Base-by-base conservation (phyloP, 2,113 vertebrate genomes). In the Aplodontia rufa region DNA sequence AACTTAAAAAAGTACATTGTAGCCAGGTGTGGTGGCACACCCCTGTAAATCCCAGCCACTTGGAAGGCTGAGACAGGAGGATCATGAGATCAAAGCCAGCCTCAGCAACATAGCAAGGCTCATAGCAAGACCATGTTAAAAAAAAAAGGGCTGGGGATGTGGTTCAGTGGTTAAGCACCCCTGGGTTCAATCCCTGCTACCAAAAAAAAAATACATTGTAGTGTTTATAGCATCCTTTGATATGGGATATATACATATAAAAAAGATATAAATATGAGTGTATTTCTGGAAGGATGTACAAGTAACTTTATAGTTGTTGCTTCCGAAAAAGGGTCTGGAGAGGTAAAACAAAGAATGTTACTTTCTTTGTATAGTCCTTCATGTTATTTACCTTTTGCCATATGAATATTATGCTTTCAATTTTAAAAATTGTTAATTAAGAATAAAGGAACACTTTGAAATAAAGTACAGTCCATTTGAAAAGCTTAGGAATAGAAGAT, bases 331-430 rank as follows among this genome's bases (percentile, higher is more conserved):
- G 13, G 45, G 19, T 93, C 60, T 87, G 20, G 35, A 88, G 53
- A 68, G 24, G 51, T 75, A 90, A 81, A 72, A n/a, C 30, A 68
- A 89, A 8, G 13, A 71, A 86, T 82, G 32, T 58, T 87, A 71
- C 47, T 84, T 88, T 91, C 49, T 40, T 45, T 78, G 55, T 75
- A 53, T 66, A 82, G 66, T 20, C 32, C 55, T 91, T 79, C 40
- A 53, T 53, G 47, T 60, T 74, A 68, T 49, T 94, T 94, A 49
- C 2, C 66, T 86, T 78, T 66, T 74, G 35, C 30, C 1, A 26
- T 87, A 83, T 96, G 53, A 13, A 55, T 17, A 87, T 28, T 95
- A 11, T 92, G 3, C 82, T 95, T 93, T 88, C 26, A 49, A 17
- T 82, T 92, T 79, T 42, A n/a, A 68, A 58, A 80, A 35, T 87